phyloP scores from a whole-genome alignment of 1,140 invertebrate species.

The silkworm (Bombyx mori) region DNA sequence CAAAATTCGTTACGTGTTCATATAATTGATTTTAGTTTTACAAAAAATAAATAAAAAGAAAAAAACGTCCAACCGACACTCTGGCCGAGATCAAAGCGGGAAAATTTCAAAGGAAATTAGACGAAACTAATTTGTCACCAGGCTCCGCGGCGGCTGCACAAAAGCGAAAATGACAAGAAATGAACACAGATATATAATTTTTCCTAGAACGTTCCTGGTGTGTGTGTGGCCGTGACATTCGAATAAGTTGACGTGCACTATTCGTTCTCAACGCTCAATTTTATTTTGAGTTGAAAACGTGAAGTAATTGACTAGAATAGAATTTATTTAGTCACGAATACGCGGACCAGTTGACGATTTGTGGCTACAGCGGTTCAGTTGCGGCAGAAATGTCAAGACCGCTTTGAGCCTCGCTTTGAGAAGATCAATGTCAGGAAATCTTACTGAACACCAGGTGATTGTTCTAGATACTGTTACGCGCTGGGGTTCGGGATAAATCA shows the following conservation, averaged over 20 bases:
- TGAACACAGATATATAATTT: slow-evolving; percentile 1
- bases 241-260: neutral
- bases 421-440: too few relatives aligned
- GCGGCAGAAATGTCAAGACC: too few relatives aligned
- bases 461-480: too few relatives aligned
- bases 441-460: too few relatives aligned
- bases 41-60: neutral
- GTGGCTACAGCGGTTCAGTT: too few relatives aligned
- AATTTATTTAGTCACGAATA: too few relatives aligned
- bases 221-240: slow-evolving; percentile 5
- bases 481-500: too few relatives aligned
- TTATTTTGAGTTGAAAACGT: too few relatives aligned
- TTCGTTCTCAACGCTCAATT: too few relatives aligned
- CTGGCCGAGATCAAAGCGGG: slow-evolving; percentile 6
- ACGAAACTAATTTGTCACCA: slow-evolving; percentile 10
- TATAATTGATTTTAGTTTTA: slow-evolving; percentile 6
- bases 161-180: neutral
- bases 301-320: too few relatives aligned
- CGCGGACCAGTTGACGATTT: too few relatives aligned
- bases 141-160: slow-evolving; percentile 1
- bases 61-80: slow-evolving; percentile 5
- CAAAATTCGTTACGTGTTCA: neutral
- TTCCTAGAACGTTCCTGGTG: slow-evolving; percentile 3
- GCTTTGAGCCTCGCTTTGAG: too few relatives aligned
- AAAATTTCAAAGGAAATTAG: slow-evolving; percentile 8